A percentile compares a stretch with the other conserved stretches of the same genome.
These are phyloP conservation scores for Phyllotis vaccarum DNA, from an alignment of 2,797 vertebrate species.

Conservation along the genomic window DNA sequence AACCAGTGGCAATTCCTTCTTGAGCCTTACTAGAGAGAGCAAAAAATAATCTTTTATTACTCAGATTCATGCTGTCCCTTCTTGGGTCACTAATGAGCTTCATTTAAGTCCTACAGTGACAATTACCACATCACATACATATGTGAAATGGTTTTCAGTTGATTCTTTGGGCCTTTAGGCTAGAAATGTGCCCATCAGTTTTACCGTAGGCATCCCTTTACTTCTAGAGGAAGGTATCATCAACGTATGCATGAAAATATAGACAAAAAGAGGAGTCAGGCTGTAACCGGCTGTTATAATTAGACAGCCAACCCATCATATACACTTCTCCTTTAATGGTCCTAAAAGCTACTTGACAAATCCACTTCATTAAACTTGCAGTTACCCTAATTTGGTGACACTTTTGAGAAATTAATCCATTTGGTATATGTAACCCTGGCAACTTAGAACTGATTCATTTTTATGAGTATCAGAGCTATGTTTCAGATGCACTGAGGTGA, in stretches of 20 bases:
- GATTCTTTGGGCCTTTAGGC: slow-evolving; percentile 13
- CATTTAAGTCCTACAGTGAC: slow-evolving; percentile 2
- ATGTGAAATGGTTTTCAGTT: slow-evolving; percentile 63
- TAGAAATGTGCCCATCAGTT: slow-evolving; percentile 27
- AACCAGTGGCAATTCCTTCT: slow-evolving; percentile 20
- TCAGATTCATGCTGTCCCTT: neutral
- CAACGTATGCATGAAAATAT: slow-evolving; percentile 36
- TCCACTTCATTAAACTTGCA: slow-evolving; percentile 53
- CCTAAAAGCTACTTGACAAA: slow-evolving; percentile 68
- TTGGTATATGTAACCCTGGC: slow-evolving; percentile 47
- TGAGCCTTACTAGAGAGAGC: neutral
- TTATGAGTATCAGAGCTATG: slow-evolving; percentile 16
- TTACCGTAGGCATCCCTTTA: slow-evolving; percentile 50
- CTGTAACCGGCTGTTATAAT: slow-evolving; percentile 70
- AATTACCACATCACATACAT: slow-evolving; percentile 22
- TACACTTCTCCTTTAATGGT: slow-evolving; percentile 63
- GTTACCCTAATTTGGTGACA: slow-evolving; percentile 48
- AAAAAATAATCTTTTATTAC: slow-evolving; percentile 27
- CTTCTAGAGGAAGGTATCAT: slow-evolving; percentile 11
- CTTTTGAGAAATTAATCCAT: slow-evolving; percentile 66
- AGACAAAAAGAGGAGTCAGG: slow-evolving; percentile 50
- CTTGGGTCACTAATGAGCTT: neutral
- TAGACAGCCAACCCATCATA: slow-evolving; percentile 36
- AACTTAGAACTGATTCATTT: slow-evolving; percentile 43
- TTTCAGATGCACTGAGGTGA: neutral